Base-by-base conservation (phyloP, 2,113 vertebrate genomes). In the Tenebrosternarchus preto region DNA sequence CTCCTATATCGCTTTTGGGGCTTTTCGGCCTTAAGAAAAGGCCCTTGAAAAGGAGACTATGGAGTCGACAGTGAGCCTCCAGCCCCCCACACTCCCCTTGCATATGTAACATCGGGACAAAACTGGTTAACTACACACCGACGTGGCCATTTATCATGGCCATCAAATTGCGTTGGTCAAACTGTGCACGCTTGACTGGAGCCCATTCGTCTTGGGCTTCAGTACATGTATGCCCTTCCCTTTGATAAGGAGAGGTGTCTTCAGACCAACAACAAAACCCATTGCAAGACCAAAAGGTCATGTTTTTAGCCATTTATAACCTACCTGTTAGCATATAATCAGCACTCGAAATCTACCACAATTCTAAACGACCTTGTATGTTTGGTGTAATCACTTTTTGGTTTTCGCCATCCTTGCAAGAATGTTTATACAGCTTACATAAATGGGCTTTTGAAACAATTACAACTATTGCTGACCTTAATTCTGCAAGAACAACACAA, bases 141-240 rank as follows among this genome's bases (percentile, higher is more conserved):
- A 79, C 77, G 43, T 16, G 15, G 74, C 68, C 80, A 82, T 86
- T 86, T 77, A 82, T 86, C 80, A 84, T 7, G 4, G 22, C 72
- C 81, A 82, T 86, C 85, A 84, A 80, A 61, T 80, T 73, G 72
- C 67, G 66, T 74, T 73, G 80, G 82, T 77, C 73, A 78, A 81
- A 82, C 85, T 73, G 72, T 76, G 76, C 85, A 84, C 19, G 77
- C 85, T 77, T 82, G 82, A 84, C 76, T 84, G 76, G 80, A 84
- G 85, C 80, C 77, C 69, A 82, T 81, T 85, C 61, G 71, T 80
- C 82, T 80, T 81, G 39, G 22, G 76, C 80, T 78, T 80, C 4
- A 8, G 74, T 76, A 73, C 64, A 55, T 53, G 56, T 71, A 27
- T 68, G 73, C 60, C 77, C 83, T 73, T 73, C 50, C 67, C 39